Evolutionary conservation across 2,888 invertebrate genomes (phyloP).

Genomic region (Dynastes grantii): DNA sequence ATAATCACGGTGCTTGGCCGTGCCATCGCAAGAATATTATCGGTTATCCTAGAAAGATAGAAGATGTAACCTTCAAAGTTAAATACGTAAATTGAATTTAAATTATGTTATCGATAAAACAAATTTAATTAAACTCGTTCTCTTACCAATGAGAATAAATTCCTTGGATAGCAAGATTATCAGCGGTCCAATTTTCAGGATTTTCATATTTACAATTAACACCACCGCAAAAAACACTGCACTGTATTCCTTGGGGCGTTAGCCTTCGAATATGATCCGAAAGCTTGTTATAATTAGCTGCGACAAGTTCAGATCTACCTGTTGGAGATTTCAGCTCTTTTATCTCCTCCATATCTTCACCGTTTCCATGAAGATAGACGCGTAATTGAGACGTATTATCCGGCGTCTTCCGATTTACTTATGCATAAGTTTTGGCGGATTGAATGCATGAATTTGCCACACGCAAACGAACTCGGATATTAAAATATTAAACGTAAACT

Average conservation of each 20-base stretch:
- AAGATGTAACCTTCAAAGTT: not conserved
- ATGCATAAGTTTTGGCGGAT: slow-evolving; percentile 10
- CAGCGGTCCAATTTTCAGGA: slow-evolving; percentile 75
- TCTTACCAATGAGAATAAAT: slow-evolving; percentile 88
- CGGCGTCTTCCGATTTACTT: not conserved
- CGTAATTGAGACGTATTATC: slow-evolving; percentile 8
- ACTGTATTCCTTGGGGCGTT: slow-evolving; percentile 82
- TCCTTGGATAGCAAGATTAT: slow-evolving; percentile 82
- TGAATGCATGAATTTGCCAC: slow-evolving; percentile 4
- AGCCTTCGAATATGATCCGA: slow-evolving; percentile 75
- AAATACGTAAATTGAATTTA: not conserved
- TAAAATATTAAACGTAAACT: slow-evolving; percentile 30
- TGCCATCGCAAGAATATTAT: slow-evolving; percentile 91
- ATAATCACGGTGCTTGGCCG: slow-evolving; percentile 85
- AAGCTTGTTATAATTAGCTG: slow-evolving; percentile 72
- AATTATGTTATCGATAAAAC: slow-evolving; percentile 37
- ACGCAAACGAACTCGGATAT: slow-evolving; percentile 36
- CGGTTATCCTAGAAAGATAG: slow-evolving; percentile 82
- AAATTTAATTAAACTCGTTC: slow-evolving; percentile 7
- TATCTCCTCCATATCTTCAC: slow-evolving; percentile 58
- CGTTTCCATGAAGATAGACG: slow-evolving; percentile 16
- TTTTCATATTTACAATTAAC: slow-evolving; percentile 86
- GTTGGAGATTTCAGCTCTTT: slow-evolving; percentile 60
- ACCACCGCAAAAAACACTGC: slow-evolving; percentile 90
- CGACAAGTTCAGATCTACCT: slow-evolving; percentile 61